Evolutionary conservation across 2,113 vertebrate species (phyloP).

Genomic region (Suncus etruscus): DNA sequence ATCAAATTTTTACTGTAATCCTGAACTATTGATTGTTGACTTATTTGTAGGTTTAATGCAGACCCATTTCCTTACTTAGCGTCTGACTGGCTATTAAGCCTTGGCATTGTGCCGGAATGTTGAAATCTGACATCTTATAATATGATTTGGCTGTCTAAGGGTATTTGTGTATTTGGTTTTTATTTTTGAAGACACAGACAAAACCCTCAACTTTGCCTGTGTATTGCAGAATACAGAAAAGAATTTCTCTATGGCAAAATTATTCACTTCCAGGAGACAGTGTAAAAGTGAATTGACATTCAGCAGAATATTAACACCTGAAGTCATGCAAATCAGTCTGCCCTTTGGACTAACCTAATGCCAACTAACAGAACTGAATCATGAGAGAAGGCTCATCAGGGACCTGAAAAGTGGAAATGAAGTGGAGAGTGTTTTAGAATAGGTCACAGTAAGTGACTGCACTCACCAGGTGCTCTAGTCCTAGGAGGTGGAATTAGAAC

Average conservation of each 20-base stretch:
- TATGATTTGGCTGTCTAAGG: slow-evolving; percentile 84
- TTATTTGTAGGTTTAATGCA: slow-evolving; percentile 89
- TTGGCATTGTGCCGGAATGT: slow-evolving; percentile 83
- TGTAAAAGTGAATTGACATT: not conserved
- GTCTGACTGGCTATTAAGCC: slow-evolving; percentile 87
- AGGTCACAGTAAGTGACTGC: not conserved
- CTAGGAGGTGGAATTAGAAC: not conserved
- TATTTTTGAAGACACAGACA: slow-evolving; percentile 73
- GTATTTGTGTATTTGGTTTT: slow-evolving; percentile 83
- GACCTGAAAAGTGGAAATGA: not conserved
- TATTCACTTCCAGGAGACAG: slow-evolving; percentile 25
- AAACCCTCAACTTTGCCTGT: slow-evolving; percentile 77
- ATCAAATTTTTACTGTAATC: slow-evolving; percentile 86
- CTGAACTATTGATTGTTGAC: slow-evolving; percentile 89
- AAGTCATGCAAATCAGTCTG: slow-evolving; percentile 2
- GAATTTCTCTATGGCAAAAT: slow-evolving; percentile 57
- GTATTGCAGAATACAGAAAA: slow-evolving; percentile 66
- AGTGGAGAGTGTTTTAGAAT: not conserved
- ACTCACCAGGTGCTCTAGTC: not conserved
- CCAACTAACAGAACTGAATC: not conserved
- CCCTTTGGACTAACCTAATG: not conserved
- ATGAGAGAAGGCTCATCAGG: not conserved
- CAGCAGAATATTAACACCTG: not conserved
- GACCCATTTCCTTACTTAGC: slow-evolving; percentile 88
- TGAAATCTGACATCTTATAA: slow-evolving; percentile 83